Base-by-base conservation (phyloP, 2,888 invertebrate species). In the Epirrhoe alternata region DNA sequence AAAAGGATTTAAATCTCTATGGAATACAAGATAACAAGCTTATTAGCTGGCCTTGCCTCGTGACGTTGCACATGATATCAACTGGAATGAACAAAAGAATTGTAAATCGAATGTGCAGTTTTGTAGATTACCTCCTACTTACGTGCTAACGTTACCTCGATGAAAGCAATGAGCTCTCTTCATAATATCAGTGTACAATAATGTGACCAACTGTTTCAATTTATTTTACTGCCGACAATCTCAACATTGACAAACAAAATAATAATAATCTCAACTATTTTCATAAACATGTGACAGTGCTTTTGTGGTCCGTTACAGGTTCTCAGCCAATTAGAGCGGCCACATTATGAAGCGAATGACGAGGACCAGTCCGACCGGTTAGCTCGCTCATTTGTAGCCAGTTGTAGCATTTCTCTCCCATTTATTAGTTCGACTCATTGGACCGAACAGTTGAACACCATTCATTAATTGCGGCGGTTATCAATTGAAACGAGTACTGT, bases 401-500 rank as follows among this genome's bases (percentile, higher is more conserved):
- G 38, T 12, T 42, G 12, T 42, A 42, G 12, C 12, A 42, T 42
- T 45, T 55, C 17, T 14, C 57, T 10, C 57, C 16, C 31, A 57
- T 57, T 56, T 33, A 58, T 58, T 58, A 50, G 35, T 50, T 58
- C 50, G 35, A 50, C 50, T 50, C n/a, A 50, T 17, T 24, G 33
- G n/a, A 6, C 56, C 24, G 49, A 49, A 33, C 49, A 42, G 38
- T 47, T 16, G 47, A 47, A 47, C 47, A 47, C 17, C 17, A n/a
- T 38, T 58, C 58, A 50, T 50, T 58, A 17, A 58, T 42, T 50
- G 24, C 7, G 6, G 24, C 49, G 17, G 50, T 51, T 51, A 58
- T 58, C 58, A 17, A 50, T 50, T 42, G 24, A 58, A 58, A 58
- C 35, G 17, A 12, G 24, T 35, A 30, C 49, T 17, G 24, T 49